Evolutionary conservation across 2,888 invertebrate species (phyloP), one percentile per base, ranked within the genome.

Genomic region (Macaria notata): DNA sequence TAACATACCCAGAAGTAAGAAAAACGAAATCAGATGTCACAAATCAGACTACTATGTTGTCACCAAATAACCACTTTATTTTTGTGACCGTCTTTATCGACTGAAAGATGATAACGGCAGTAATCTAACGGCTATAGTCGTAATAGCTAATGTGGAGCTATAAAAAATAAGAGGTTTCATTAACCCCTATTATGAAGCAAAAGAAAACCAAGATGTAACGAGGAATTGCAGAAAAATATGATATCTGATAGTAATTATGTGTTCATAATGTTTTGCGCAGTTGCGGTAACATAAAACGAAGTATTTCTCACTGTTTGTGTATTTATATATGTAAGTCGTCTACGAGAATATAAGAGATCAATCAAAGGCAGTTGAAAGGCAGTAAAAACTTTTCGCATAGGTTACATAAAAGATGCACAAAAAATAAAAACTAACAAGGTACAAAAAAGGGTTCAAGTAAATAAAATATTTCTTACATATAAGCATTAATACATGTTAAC

Each of bases 101-200:
- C 59, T 59, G 48, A 59, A 47, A 56, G 54, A 63, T 62, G 56
- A 46, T 62, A 60, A 63, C 54, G 62, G 39, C 50, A 44, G 57
- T 63, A 56, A 64, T 63, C 59, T 65, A 54, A 59, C 59, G 54
- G 51, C 43, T 51, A 59, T 63, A 54, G 42, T 46, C 58, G 46
- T 63, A 59, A 58, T 64, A 52, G 42, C 50, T 56, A 66, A 64
- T 64, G 58, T 61, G 57, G 39, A 46, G 52, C 46, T 46, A 54
- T 64, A 63, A 64, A 61, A 66, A 66, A 59, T 56, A 61, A 66
- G 59, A 56, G 39, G 52, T 62, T 66, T 64, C 66, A 64, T 66
- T 64, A 62, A 56, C 62, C 55, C 60, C 54, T 50, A 56, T 60
- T 53, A 55, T 53, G 30, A 38, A 9, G 49, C 38, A 31, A 19